phyloP scores from a whole-genome alignment of 2,113 vertebrate genomes.

The Lophius piscatorius region DNA sequence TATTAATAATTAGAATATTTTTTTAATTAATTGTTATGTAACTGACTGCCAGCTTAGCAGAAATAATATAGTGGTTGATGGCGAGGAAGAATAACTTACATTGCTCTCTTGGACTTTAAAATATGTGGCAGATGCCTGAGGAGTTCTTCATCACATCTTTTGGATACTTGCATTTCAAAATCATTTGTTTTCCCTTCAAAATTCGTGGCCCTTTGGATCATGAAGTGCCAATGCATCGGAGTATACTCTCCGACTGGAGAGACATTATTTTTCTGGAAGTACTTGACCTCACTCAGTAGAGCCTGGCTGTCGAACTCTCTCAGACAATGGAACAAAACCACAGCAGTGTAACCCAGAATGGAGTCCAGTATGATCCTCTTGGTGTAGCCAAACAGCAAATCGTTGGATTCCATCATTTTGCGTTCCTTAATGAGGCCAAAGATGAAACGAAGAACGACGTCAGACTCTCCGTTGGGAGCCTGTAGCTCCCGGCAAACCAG shows the following conservation, averaged over 20 bases:
- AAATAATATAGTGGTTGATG: no score
- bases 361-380: conserved; percentile 38
- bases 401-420: background rate
- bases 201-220: conserved; percentile 5
- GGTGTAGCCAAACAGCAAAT: conserved; percentile 25
- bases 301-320: conserved; percentile 43
- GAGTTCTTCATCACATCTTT: conserved; percentile 36
- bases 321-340: conserved; percentile 42
- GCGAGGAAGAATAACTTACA: conserved; percentile 13
- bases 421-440: conserved; percentile 51
- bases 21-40: no score
- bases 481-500: conserved; percentile 23
- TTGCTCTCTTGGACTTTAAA: conserved; percentile 39
- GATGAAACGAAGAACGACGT: conserved; percentile 47
- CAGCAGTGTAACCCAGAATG: background rate
- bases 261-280: background rate
- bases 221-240: conserved; percentile 2
- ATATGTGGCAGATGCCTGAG: conserved; percentile 36
- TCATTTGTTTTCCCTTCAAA: conserved; percentile 28
- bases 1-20: no score
- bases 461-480: background rate
- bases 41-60: no score
- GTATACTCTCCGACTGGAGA: background rate
- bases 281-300: conserved; percentile 32
- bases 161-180: conserved; percentile 37